Percentiles rank a stretch among this genome's conserved stretches.
Conservation (phyloP, 2,113 vertebrate species). For the Proterorhinus semilunaris region DNA sequence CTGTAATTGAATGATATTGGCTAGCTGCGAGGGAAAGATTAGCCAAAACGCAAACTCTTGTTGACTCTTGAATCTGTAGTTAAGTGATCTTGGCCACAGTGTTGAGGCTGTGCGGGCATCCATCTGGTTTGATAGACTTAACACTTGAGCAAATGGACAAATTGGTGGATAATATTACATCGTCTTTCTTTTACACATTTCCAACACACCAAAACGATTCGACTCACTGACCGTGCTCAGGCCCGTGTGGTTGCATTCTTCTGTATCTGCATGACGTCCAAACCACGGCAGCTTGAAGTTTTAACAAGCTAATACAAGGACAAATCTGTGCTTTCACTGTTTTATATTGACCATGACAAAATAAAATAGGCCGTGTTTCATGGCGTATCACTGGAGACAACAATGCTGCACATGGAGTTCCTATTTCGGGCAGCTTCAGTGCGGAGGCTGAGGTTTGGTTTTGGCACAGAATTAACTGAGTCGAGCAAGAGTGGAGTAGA, state of each 20-base stretch:
- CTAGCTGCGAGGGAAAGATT: conserved; percentile 4
- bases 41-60: not conserved
- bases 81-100: not conserved
- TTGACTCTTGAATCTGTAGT: not conserved
- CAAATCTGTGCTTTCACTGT: not conserved
- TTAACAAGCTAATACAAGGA: not conserved
- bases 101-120: not conserved
- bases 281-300: conserved; percentile 5
- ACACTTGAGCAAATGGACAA: conserved; percentile 23
- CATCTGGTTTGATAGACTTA: conserved; percentile 40
- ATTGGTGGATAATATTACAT: conserved; percentile 2
- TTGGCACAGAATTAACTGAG: not conserved
- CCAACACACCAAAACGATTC: conserved; percentile 45
- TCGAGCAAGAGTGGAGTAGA: not conserved
- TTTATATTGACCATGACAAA: not conserved
- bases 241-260: conserved; percentile 37
- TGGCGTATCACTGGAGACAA: not conserved
- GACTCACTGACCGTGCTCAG: conserved; percentile 38
- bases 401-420: not conserved
- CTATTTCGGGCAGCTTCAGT: not conserved
- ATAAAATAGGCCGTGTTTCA: not conserved
- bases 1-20: conserved; percentile 18
- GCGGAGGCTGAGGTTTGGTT: not conserved
- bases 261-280: conserved; percentile 36
- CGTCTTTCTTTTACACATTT: conserved; percentile 40